A percentile compares a stretch with the other conserved stretches of the same genome.
Evolutionary conservation across 2,113 vertebrate species (phyloP).

Genomic region (Pelusios castaneus): DNA sequence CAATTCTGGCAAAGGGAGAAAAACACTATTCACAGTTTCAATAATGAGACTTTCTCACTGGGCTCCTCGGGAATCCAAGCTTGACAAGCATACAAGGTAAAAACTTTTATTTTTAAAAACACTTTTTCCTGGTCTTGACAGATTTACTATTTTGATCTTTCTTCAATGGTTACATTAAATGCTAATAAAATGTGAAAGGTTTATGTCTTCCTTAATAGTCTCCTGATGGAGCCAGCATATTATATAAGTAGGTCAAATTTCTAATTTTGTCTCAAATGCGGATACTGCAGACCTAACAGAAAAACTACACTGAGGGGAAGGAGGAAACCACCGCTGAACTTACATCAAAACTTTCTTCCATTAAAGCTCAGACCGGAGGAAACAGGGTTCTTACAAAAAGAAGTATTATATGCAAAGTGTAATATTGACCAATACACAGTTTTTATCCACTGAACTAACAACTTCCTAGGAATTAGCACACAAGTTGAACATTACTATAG

Average conservation of each 20-base stretch:
- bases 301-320: slow-evolving; percentile 21
- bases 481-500: neutral
- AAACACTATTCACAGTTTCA: neutral
- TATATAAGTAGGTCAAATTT: slow-evolving; percentile 70
- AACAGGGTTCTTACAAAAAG: neutral
- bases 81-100: slow-evolving; percentile 28
- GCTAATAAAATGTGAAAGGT: slow-evolving; percentile 71
- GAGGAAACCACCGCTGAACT: slow-evolving; percentile 28
- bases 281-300: slow-evolving; percentile 42
- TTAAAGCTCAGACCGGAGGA: slow-evolving; percentile 21
- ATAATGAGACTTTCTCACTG: slow-evolving; percentile 14
- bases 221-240: slow-evolving; percentile 54
- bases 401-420: neutral
- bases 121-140: slow-evolving; percentile 35
- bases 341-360: slow-evolving; percentile 14
- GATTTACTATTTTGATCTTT: slow-evolving; percentile 76
- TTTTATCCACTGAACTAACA: neutral
- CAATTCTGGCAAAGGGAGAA: accelerated
- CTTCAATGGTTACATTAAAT: slow-evolving; percentile 65
- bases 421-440: neutral
- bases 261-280: slow-evolving; percentile 70
- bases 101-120: neutral
- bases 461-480: neutral
- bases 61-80: slow-evolving; percentile 15
- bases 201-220: slow-evolving; percentile 68